Evolutionary conservation across 1,140 invertebrate species (phyloP), one percentile per base, ranked within the genome.

Genomic region (Mycetomoellerius zeteki): DNA sequence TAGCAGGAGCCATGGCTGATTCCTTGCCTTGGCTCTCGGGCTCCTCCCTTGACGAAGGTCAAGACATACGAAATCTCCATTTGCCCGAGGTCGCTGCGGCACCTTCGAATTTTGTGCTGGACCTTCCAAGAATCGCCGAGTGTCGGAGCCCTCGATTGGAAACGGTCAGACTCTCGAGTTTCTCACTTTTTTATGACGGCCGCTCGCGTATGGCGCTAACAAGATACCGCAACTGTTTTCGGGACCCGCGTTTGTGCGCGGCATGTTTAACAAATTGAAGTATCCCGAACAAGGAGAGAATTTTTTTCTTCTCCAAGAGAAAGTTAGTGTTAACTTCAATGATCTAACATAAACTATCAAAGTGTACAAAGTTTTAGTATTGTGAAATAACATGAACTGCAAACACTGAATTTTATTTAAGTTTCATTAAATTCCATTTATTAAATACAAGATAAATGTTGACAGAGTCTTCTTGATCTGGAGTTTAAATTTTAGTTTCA

Each of bases 21-120:
- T 76, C 82, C 60, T 47, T 75, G 54, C 54, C n/a, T 30, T 52
- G 52, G 82, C 60, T 75, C 86, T 65, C 56, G 72, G 37, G 87
- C 90, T 91, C 89, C 90, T 91, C 89, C 90, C 90, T 94, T 94
- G 93, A 93, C 92, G 93, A 94, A 94, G 93, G 93, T 94, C 92
- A 92, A 94, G 92, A 93, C 93, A 90, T 91, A 92, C 84, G 87
- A 91, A 91, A 91, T 91, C 90, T 91, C 89, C 90, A 91, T 91
- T 91, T 89, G 87, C 85, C 85, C 87, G 89, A 91, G 90, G 89
- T 91, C 90, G 88, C 84, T 54, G 86, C 89, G 85, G 87, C 85
- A 91, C 89, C 89, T 91, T 91, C 89, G 85, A 87, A 89, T 89
- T 91, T 91, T 65, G 71, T 80, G 77, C 24, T 86, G 87, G 90